Evolutionary conservation across 2,113 vertebrate species (phyloP).

Genomic region (Mellivora capensis): DNA sequence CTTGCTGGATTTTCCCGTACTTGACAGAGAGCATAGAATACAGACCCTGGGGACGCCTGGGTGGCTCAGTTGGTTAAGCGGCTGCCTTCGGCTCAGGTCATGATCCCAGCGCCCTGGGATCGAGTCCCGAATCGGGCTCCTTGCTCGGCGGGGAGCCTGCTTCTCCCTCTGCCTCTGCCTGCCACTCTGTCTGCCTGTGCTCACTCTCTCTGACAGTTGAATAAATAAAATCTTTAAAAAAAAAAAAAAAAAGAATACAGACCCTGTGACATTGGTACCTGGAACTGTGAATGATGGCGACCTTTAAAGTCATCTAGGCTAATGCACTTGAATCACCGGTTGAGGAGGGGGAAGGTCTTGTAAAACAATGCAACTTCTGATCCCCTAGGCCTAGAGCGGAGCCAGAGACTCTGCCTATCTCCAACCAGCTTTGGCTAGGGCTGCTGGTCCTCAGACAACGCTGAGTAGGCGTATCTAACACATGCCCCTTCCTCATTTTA

Average conservation of each 20-base stretch:
- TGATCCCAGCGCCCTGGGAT: too few relatives aligned
- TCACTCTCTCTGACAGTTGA: too few relatives aligned
- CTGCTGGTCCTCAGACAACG: not conserved
- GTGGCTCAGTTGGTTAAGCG: too few relatives aligned
- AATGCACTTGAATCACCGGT: not conserved
- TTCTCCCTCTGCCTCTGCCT: too few relatives aligned
- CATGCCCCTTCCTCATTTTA: not conserved
- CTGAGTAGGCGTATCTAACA: not conserved
- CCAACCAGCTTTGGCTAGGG: not conserved
- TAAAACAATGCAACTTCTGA: not conserved
- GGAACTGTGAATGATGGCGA: not conserved
- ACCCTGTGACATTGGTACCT: rapidly evolving
- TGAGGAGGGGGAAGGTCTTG: not conserved
- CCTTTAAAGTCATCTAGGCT: not conserved
- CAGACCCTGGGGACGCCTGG: too few relatives aligned
- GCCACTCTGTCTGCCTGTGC: too few relatives aligned
- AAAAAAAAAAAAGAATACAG: too few relatives aligned
- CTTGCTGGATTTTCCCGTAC: not conserved
- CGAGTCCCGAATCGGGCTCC: too few relatives aligned
- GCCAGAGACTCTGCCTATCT: not conserved
- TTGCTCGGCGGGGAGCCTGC: too few relatives aligned
- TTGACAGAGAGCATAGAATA: not conserved
- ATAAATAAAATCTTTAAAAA: too few relatives aligned
- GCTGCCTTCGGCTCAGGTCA: too few relatives aligned
- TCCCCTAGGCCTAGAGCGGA: not conserved